These are phyloP conservation scores for Sphyrna mokarran DNA, from an alignment of 2,113 vertebrate species.

Conservation along the genomic window DNA sequence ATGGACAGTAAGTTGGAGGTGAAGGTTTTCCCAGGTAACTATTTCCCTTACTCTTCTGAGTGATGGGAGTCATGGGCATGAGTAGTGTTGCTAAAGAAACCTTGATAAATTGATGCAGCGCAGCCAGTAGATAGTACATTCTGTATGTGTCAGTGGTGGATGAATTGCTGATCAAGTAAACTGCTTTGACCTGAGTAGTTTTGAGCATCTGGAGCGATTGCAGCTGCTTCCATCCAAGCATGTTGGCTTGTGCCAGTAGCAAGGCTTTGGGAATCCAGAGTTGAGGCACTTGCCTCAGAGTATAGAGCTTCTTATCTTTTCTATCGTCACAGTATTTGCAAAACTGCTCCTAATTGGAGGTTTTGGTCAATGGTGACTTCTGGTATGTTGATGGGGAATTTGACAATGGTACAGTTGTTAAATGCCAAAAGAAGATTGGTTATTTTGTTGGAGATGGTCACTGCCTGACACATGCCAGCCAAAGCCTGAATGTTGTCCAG, in stretches of 20 bases:
- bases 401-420: background rate
- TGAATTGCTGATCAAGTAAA: background rate
- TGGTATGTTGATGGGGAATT: background rate
- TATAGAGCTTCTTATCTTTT: background rate
- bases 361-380: background rate
- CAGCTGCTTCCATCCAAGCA: background rate
- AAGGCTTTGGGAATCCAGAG: background rate
- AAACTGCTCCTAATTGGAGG: background rate
- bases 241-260: background rate
- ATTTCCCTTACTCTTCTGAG: background rate
- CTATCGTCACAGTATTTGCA: background rate
- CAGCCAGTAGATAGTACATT: background rate
- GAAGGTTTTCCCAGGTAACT: background rate
- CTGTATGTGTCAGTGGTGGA: background rate
- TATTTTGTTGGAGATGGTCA: background rate
- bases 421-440: background rate
- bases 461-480: background rate
- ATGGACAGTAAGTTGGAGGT: background rate
- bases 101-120: background rate
- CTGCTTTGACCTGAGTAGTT: background rate
- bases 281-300: no score
- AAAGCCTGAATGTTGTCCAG: background rate
- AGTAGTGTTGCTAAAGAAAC: background rate
- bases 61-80: background rate
- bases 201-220: background rate